phyloP scores from a whole-genome alignment of 2,113 vertebrate species.

The Saccopteryx bilineata region DNA sequence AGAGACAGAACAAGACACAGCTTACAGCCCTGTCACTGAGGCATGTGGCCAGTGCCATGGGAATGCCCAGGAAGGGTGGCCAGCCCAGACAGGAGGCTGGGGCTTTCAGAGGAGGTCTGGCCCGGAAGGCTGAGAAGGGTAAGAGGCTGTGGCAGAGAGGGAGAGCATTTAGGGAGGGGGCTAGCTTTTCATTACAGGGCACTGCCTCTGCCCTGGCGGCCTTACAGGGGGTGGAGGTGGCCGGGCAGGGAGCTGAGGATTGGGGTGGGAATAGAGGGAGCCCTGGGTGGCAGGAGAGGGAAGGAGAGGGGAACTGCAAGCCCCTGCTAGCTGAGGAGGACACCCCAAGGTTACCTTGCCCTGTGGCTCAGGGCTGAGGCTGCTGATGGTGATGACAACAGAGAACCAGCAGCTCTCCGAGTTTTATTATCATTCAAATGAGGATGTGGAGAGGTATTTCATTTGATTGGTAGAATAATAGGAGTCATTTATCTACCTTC shows the following conservation, averaged over 20 bases:
- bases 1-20: background rate
- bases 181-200: background rate
- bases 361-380: background rate
- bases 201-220: background rate
- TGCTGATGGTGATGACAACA: conserved; percentile 86
- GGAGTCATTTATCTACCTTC: conserved; percentile 95
- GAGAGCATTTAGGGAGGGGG: fast-evolving
- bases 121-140: background rate
- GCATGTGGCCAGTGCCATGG: background rate
- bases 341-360: conserved; percentile 82
- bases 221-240: background rate
- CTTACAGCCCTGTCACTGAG: background rate
- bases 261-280: background rate
- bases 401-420: conserved; percentile 86
- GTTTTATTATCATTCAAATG: conserved; percentile 95
- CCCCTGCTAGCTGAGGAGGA: background rate
- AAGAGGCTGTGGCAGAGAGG: background rate
- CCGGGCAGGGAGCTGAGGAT: background rate
- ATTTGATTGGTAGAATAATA: conserved; percentile 96
- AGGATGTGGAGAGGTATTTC: conserved; percentile 94
- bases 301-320: background rate
- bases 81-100: background rate
- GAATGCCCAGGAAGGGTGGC: background rate
- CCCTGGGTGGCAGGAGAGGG: background rate
- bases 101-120: background rate